Evolutionary conservation across 2,797 vertebrate species (phyloP).

Genomic region (Molossus molossus): DNA sequence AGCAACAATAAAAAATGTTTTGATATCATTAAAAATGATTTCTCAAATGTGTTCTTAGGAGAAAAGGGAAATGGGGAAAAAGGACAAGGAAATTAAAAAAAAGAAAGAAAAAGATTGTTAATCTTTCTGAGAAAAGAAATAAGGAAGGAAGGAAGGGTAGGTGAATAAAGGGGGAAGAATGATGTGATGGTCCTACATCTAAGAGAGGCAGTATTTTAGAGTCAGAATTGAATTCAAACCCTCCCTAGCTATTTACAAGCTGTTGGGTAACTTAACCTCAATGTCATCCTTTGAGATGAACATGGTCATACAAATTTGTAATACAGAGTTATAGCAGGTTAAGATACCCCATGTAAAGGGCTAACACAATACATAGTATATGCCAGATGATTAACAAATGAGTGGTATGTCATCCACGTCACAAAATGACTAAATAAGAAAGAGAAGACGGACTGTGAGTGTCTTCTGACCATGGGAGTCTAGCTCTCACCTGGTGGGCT

Average conservation of each 20-base stretch:
- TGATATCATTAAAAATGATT: slow-evolving; percentile 74
- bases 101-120: neutral
- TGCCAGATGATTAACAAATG: neutral
- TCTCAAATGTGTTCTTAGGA: slow-evolving; percentile 53
- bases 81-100: neutral
- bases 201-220: neutral
- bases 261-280: neutral
- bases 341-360: neutral
- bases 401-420: too few species aligned
- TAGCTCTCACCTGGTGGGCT: neutral
- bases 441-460: neutral
- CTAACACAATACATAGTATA: neutral
- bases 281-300: neutral
- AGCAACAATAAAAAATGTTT: slow-evolving; percentile 76
- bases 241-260: neutral
- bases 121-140: slow-evolving; percentile 54
- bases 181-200: neutral
- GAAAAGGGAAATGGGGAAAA: neutral
- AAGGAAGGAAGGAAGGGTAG: neutral
- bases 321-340: neutral
- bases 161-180: neutral
- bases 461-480: neutral
- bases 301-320: neutral
- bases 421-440: neutral
- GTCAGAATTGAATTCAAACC: slow-evolving; percentile 12